Evolutionary conservation across 2,797 vertebrate genomes (phyloP), one percentile per base, ranked within the genome.

Genomic region (Graptemys geographica): DNA sequence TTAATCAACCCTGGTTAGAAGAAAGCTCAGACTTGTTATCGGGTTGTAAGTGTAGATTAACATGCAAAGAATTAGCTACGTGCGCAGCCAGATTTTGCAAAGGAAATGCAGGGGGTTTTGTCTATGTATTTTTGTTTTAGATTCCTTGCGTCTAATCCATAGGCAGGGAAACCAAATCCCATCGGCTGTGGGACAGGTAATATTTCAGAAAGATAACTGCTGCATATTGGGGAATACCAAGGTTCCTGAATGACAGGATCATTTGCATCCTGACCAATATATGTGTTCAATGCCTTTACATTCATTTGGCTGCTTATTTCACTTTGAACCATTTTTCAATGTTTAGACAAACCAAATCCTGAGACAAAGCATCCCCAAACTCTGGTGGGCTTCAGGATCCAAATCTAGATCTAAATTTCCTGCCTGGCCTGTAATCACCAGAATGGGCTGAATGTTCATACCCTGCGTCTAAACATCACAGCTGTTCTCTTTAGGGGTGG

Each of bases 21-120:
- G 91, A 97, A 98, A 97, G 96, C 96, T 94, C 83, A 90, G 85
- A 94, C 96, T 95, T 97, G 97, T 97, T 97, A 97, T 97, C 62
- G 0, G 92, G 94, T 97, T 97, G 96, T 97, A 97, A 97, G 95
- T 76, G 94, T 97, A 97, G 95, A 97, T 97, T 98, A 97, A 97
- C 95, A 93, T 93, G 96, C 96, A 96, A 97, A 98, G 96, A 97
- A 97, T 96, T 97, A 97, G 88, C 94, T 95, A 84, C 89, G 91
- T 96, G 96, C 91, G 95, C 90, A 96, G 95, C 80, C 96, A 88
- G 94, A 80, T 92, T 97, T 94, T 96, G 95, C 88, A 94, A 93
- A 89, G 89, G 85, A 92, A 97, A 95, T 93, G 94, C 88, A 88
- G 81, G 86, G 80, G 86, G 90, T 62, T 96, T 97, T 96, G 94